Percentiles rank a stretch among this genome's conserved stretches.
Conservation (phyloP, 1,140 invertebrate genomes). For the Tetramorium alpestre region DNA sequence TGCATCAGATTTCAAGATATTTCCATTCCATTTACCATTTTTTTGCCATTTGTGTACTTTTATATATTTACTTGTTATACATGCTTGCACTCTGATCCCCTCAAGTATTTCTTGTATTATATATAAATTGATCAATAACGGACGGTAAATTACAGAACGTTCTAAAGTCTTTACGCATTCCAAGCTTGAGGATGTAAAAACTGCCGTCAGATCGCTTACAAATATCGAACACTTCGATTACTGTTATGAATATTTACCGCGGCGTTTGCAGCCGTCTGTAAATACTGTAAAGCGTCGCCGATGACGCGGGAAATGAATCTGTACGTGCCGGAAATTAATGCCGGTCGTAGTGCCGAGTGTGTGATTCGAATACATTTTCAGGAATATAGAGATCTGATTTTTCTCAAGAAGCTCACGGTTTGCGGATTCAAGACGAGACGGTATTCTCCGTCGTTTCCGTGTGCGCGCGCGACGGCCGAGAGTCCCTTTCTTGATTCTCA, state of each 20-base stretch:
- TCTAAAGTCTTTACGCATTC: neutral
- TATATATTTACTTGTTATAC: neutral
- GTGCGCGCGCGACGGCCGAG: neutral
- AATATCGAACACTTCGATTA: slow-evolving; percentile 11
- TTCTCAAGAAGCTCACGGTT: slow-evolving; percentile 6
- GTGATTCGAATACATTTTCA: slow-evolving; percentile 33
- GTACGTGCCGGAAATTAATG: slow-evolving; percentile 54
- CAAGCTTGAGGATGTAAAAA: neutral
- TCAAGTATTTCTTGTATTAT: neutral
- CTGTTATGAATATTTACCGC: slow-evolving; percentile 51
- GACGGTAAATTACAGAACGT: neutral
- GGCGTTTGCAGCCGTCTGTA: slow-evolving; percentile 9
- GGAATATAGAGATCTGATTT: slow-evolving; percentile 47
- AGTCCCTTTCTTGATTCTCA: slow-evolving; percentile 61
- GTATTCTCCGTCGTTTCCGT: neutral
- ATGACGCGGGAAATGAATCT: slow-evolving; percentile 58
- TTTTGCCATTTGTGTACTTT: neutral
- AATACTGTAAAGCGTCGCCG: slow-evolving; percentile 38
- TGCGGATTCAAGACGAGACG: neutral
- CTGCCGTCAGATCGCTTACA: neutral
- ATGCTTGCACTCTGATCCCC: neutral
- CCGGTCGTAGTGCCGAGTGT: neutral
- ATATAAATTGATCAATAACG: neutral
- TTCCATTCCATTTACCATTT: neutral
- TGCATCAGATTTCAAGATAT: neutral